Evolutionary conservation across 2,888 invertebrate genomes (phyloP), one percentile per base, ranked within the genome.

Genomic region (Tetramorium bicarinatum): DNA sequence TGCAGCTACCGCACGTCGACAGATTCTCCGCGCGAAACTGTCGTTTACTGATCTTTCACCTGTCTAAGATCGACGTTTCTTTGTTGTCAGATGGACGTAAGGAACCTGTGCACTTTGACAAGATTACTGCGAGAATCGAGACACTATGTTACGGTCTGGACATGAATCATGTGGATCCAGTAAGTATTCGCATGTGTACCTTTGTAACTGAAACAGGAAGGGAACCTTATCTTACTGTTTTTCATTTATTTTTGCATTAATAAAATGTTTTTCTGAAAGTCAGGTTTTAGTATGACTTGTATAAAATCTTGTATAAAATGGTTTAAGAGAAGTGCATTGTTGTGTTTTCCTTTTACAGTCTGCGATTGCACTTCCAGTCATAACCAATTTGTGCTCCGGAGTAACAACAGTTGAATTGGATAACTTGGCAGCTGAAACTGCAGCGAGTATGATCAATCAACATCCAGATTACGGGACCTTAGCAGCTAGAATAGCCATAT

Each of bases 341-440:
- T n/a, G 15, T 7, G 21, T 41, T 85, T 61, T 67, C 8, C 59
- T 52, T 18, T 54, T 41, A 44, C 93, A 97, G 97, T 96, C 97
- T 7, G 96, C 97, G 66, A 98, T 98, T 86, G 98, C 98, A 0
- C 95, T 98, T 88, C 98, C 98, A 95, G 99, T 99, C 0, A 98
- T 99, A 89, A 98, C 96, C 95, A 99, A 99, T 0, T 96, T 99
- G 56, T 99, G 99, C 94, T 97, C 98, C 85, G 99, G 99, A 15
- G 99, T 99, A 0, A 98, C 99, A 13, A 99, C 99, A 0, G 97
- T 98, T n/a, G 99, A 99, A 94, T 95, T 99, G 91, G 99, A 99
- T 95, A 99, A 99, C 94, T 95, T 99, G 87, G 99, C 99, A 66
- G 99, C 99, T 0, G 99, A 99, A 95, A 99, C 98, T 47, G 98